A percentile compares a stretch with the other conserved stretches of the same genome.
Evolutionary conservation across 2,888 invertebrate species (phyloP).

Genomic region (Platynereis dumerilii): DNA sequence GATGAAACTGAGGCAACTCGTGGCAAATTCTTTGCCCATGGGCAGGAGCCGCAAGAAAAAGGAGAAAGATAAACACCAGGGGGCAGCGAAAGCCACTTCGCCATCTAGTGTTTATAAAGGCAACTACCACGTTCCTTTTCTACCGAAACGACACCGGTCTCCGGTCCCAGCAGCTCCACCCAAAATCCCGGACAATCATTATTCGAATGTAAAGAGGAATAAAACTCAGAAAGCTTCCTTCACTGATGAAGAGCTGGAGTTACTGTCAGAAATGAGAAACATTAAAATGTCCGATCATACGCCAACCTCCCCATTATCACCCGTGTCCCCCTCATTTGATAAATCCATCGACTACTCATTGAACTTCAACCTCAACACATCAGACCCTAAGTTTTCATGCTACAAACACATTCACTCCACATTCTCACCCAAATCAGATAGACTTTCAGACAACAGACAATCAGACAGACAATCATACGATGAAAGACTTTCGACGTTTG

Average conservation of each 20-base stretch:
- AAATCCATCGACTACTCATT: neutral
- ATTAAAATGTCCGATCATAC: no score
- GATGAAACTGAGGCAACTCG: conserved; percentile 51
- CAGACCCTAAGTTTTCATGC: conserved; percentile 14
- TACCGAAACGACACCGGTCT: neutral
- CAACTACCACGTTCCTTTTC: no score
- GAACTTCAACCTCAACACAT: neutral
- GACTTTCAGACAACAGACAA: no score
- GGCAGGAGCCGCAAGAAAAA: conserved; percentile 48
- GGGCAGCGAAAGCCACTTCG: neutral
- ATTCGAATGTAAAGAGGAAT: no score
- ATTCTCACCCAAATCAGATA: no score
- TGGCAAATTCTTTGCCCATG: conserved; percentile 48
- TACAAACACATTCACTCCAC: conserved; percentile 15
- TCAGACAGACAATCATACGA: no score
- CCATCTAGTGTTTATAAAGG: neutral
- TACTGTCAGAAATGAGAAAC: neutral
- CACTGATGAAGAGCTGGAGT: neutral
- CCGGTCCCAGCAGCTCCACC: conserved; percentile 1
- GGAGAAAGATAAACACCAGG: conserved; percentile 35
- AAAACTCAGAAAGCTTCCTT: neutral
- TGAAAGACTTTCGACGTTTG: no score
- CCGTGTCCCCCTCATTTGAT: neutral
- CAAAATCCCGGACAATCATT: no score
- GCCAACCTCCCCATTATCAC: neutral